Evolutionary conservation across 2,113 vertebrate species (phyloP).

Genomic region (Parus major): DNA sequence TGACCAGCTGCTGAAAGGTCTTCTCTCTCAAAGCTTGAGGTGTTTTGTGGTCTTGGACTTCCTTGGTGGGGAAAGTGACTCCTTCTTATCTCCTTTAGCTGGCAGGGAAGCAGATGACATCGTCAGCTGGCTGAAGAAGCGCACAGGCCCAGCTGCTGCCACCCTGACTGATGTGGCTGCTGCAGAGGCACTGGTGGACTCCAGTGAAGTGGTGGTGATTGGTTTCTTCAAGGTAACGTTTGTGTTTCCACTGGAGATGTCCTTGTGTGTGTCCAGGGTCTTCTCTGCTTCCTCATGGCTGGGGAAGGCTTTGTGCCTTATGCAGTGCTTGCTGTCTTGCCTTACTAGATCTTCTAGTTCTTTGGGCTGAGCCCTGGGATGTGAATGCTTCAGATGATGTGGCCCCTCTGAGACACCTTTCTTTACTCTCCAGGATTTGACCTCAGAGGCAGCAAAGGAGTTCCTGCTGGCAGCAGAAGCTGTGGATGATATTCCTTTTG

Average conservation of each 20-base stretch:
- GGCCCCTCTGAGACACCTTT: background rate
- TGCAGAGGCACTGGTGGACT: constrained; percentile 81
- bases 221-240: constrained; percentile 94
- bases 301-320: background rate
- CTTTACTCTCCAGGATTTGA: constrained; percentile 73
- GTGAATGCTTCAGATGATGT: background rate
- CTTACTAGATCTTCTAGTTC: constrained; percentile 2
- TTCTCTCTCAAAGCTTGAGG: background rate
- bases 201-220: constrained; percentile 89
- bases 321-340: background rate
- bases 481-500: constrained; percentile 92
- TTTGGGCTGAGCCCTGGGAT: background rate
- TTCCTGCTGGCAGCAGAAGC: constrained; percentile 88
- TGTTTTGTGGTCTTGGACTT: background rate
- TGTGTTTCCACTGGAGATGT: background rate
- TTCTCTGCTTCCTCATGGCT: background rate
- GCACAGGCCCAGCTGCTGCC: constrained; percentile 87
- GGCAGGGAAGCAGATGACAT: constrained; percentile 94
- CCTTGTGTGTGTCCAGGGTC: background rate
- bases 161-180: constrained; percentile 72
- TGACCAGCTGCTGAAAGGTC: background rate
- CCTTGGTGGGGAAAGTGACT: background rate
- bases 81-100: constrained; percentile 69
- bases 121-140: constrained; percentile 93
- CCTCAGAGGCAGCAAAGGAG: constrained; percentile 82